These are phyloP conservation scores for Seriola rivoliana DNA, from an alignment of 2,113 vertebrate species.

Conservation along the genomic window DNA sequence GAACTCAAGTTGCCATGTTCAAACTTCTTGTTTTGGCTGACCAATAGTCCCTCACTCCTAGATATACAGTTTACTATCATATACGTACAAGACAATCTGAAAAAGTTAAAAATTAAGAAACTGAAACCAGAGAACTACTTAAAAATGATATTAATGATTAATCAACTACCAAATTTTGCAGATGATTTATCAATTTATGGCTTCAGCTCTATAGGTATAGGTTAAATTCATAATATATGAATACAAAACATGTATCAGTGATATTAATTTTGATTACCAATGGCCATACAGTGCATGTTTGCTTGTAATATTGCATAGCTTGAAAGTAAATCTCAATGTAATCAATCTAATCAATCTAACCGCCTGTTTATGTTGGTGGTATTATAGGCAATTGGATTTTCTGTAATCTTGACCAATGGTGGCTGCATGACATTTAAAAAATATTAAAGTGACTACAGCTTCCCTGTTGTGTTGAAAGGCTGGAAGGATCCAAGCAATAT, in stretches of 20 bases:
- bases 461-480: not conserved
- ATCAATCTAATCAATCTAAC: constrained; percentile 21
- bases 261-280: no score
- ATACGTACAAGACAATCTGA: no score
- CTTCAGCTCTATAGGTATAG: no score
- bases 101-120: no score
- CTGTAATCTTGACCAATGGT: not conserved
- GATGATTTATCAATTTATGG: no score
- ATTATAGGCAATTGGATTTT: not conserved
- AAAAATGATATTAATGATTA: no score
- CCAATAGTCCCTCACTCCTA: not conserved
- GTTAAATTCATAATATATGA: no score
- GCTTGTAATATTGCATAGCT: not conserved
- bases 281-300: not conserved
- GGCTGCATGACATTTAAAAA: not conserved
- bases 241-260: no score
- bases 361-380: not conserved
- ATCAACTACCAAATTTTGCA: no score
- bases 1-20: not conserved
- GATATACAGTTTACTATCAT: not conserved
- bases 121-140: no score
- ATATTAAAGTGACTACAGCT: not conserved
- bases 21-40: not conserved
- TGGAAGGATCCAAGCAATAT: not conserved
- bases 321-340: not conserved